phyloP scores from a whole-genome alignment of 2,797 vertebrate species.

The Huso huso region DNA sequence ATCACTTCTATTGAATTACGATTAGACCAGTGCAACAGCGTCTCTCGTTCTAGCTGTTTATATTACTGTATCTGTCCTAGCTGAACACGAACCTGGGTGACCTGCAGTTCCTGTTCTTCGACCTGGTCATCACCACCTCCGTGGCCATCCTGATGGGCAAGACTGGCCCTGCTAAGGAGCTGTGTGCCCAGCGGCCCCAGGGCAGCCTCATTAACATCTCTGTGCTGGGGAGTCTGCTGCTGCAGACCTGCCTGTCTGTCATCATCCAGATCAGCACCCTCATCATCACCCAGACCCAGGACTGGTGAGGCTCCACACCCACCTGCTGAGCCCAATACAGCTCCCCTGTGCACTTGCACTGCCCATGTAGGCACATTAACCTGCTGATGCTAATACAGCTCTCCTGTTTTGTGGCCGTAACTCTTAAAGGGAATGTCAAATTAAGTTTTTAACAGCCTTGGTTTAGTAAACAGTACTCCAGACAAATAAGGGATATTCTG shows the following conservation, averaged over 20 bases:
- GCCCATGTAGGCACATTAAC: neutral
- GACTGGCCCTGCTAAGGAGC: slow-evolving; percentile 65
- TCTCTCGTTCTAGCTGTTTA: neutral
- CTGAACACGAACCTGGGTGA: slow-evolving; percentile 76
- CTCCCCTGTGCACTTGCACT: neutral
- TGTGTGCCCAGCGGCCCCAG: slow-evolving; percentile 64
- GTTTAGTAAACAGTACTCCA: no score
- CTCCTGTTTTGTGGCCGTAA: neutral
- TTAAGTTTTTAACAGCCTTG: no score
- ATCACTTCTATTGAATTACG: neutral
- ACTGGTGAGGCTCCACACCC: slow-evolving; percentile 60
- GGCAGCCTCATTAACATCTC: slow-evolving; percentile 70
- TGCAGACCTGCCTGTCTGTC: slow-evolving; percentile 62
- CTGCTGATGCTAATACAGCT: neutral
- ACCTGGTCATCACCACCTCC: slow-evolving; percentile 73
- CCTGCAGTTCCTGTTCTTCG: slow-evolving; percentile 80
- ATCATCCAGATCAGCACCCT: slow-evolving; percentile 64
- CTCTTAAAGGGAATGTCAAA: no score
- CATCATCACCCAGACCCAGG: slow-evolving; percentile 67
- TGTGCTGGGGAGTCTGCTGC: slow-evolving; percentile 71
- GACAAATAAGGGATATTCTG: no score
- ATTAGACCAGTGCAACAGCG: no score
- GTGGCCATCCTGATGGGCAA: slow-evolving; percentile 83
- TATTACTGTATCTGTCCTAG: slow-evolving; percentile 41
- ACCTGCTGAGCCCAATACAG: neutral